Conservation (phyloP, 2,113 vertebrate species). For the Muntiacus reevesi region DNA sequence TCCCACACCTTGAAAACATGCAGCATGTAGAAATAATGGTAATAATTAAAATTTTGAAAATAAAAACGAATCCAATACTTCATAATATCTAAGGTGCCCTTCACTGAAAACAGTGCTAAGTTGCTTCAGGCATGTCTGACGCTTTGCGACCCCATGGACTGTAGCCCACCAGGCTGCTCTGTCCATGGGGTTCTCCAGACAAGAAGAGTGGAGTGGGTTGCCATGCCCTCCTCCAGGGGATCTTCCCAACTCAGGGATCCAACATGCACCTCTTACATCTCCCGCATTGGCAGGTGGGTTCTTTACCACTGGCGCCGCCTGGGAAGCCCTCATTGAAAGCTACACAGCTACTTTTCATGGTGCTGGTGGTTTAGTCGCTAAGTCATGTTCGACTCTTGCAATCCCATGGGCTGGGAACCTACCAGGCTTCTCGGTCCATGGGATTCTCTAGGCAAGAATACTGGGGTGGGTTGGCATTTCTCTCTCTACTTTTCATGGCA, state of each 20-base stretch:
- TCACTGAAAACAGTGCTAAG: not conserved
- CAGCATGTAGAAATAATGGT: accelerated
- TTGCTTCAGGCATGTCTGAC: not conserved
- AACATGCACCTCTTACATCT: not conserved
- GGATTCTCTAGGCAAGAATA: not conserved
- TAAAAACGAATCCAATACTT: not conserved
- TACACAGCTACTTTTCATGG: accelerated
- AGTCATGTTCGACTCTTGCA: not conserved
- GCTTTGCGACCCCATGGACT: not conserved
- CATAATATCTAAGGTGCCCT: accelerated
- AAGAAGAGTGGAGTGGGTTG: not conserved
- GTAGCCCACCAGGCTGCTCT: not conserved
- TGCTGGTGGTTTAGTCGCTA: not conserved
- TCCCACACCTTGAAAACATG: not conserved
- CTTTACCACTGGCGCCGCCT: not conserved
- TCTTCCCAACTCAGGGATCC: not conserved
- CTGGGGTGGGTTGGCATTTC: not conserved
- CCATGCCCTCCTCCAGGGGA: not conserved
- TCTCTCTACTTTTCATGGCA: not conserved
- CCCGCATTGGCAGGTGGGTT: accelerated
- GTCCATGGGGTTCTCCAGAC: not conserved
- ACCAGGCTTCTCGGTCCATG: not conserved
- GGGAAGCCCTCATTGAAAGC: not conserved
- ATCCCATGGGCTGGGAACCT: not conserved
- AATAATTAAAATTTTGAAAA: not conserved